phyloP scores from a whole-genome alignment of 2,888 invertebrate species.

The Pomacea canaliculata region DNA sequence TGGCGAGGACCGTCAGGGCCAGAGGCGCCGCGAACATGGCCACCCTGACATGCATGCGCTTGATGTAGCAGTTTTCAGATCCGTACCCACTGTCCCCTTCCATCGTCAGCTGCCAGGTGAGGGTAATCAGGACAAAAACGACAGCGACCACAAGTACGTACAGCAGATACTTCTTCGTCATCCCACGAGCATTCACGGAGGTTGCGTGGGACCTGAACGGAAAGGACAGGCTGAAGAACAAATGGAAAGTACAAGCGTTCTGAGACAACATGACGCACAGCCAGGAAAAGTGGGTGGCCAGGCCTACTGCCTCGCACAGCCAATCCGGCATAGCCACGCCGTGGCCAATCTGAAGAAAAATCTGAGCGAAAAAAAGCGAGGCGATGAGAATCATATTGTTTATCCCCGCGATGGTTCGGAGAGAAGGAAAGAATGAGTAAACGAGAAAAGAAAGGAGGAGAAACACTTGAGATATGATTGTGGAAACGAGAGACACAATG shows the following conservation, averaged over 20 bases:
- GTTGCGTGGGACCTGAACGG: conserved; percentile 12
- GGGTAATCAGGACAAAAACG: background rate
- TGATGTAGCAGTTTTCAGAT: conserved; percentile 14
- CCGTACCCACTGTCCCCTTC: conserved; percentile 10
- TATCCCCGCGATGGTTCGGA: conserved; percentile 37
- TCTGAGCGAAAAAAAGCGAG: conserved; percentile 32
- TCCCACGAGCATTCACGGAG: background rate
- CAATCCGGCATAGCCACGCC: conserved; percentile 1
- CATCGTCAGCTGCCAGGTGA: conserved; percentile 3
- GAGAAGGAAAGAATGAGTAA: conserved; percentile 28
- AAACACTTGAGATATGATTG: conserved; percentile 32
- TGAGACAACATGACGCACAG: conserved; percentile 33
- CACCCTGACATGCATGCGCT: background rate
- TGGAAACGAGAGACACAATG: conserved; percentile 25
- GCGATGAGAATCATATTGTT: conserved; percentile 38
- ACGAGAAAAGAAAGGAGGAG: conserved; percentile 35
- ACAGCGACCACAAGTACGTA: conserved; percentile 13
- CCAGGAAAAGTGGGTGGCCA: conserved; percentile 38
- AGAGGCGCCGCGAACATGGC: conserved; percentile 20
- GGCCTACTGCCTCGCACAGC: conserved; percentile 34
- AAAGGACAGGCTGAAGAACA: conserved; percentile 31
- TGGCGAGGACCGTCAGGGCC: conserved; percentile 6
- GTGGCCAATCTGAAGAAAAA: conserved; percentile 29
- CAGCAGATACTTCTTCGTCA: conserved; percentile 10
- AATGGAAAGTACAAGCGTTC: conserved; percentile 40